Conservation (phyloP, 2,888 invertebrate species). For the Brachypalpus laphriformis region DNA sequence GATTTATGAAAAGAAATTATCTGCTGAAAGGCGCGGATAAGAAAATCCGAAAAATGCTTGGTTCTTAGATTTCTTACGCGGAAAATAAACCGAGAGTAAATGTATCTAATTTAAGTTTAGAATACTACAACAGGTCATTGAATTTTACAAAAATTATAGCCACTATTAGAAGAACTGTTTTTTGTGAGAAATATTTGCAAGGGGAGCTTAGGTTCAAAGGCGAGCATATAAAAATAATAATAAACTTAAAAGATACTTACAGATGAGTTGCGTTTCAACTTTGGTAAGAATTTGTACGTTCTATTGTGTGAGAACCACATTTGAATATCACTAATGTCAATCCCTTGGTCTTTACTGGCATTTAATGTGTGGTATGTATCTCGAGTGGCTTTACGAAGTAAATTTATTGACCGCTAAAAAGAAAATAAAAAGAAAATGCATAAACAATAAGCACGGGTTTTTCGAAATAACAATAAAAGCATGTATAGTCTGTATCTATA, state of each 20-base stretch:
- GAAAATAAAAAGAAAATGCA: slow-evolving; percentile 1
- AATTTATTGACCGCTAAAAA: slow-evolving; percentile 35
- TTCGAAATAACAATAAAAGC: not conserved
- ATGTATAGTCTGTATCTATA: not conserved
- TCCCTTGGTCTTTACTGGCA: slow-evolving; percentile 54
- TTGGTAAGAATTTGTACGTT: slow-evolving; percentile 80
- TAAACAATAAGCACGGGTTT: not conserved
- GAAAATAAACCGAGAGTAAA: no score
- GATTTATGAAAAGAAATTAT: no score
- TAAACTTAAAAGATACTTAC: slow-evolving; percentile 77
- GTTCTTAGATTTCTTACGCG: no score
- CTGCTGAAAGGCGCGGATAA: no score
- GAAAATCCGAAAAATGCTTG: no score
- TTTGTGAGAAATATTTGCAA: not conserved
- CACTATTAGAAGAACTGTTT: no score
- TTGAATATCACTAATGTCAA: slow-evolving; percentile 76
- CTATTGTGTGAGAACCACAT: slow-evolving; percentile 75
- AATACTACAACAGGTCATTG: no score
- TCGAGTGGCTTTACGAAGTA: slow-evolving; percentile 22
- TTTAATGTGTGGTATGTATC: slow-evolving; percentile 33
- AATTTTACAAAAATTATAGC: no score
- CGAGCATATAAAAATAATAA: not conserved
- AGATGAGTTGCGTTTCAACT: slow-evolving; percentile 74
- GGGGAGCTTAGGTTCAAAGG: not conserved
- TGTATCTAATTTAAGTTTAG: no score